Base-by-base conservation (phyloP, 2,113 vertebrate species). In the Perca fluviatilis region DNA sequence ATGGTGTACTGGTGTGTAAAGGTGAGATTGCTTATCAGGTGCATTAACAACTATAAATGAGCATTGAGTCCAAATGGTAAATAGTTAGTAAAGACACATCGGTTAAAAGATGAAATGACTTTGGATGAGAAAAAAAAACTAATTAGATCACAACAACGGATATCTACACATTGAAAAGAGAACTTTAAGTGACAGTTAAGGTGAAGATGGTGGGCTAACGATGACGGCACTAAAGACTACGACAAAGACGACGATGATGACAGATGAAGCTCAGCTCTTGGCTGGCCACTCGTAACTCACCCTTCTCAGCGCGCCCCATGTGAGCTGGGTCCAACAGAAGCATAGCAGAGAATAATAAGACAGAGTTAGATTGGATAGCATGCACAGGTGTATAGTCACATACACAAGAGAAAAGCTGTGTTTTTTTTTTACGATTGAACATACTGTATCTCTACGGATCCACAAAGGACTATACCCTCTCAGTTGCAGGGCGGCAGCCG, bases 231-330 rank as follows among this genome's bases (percentile, higher is more conserved):
- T 49, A 74, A 63, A 19, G 30, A 65, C 51, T 47, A 51, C 18
- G 30, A 78, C 9, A 40, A 21, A 15, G 43, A 60, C 7, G 36
- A 49, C 4, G 53, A 77, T 5, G 66, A 70, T 56, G 75, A 85
- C 68, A 62, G 62, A 85, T 83, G 80, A 63, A 78, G 82, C 86
- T 80, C 86, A 88, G 90, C 89, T 80, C 71, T 54, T 5, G 57
- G 81, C 89, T 43, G 87, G 80, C 77, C 36, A 23, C 49, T 91
- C 57, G 16, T 76, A 82, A 94, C 93, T 94, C 91, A 94, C 93
- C 93, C 92, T 94, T 94, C 86, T 94, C 93, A 75, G 93, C 66
- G 15, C 91, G 93, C 62, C 93, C 93, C 88, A 93, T 90, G 89
- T 93, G 93, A 93, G 93, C 93, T 94, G 87, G 36, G 65, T 92